These are phyloP conservation scores for Hyperoplus lanceolatus DNA, from an alignment of 2,797 vertebrate species.

Conservation along the genomic window DNA sequence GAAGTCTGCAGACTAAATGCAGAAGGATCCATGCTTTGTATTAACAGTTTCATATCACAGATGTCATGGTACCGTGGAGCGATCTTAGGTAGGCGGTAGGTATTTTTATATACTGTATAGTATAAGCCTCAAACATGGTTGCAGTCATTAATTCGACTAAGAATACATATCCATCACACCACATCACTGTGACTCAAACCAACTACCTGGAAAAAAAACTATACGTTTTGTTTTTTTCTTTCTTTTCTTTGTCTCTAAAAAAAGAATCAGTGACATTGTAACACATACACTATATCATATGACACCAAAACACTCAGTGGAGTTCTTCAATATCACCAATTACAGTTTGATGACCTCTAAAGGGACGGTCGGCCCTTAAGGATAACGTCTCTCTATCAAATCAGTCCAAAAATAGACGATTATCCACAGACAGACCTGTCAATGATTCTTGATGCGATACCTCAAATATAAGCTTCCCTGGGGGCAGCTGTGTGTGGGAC, in stretches of 20 bases:
- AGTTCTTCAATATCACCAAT: not conserved
- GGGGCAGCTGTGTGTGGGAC: constrained; percentile 39
- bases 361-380: not conserved
- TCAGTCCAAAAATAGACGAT: constrained; percentile 33
- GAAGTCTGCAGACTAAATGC: not conserved
- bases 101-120: not conserved
- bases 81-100: not conserved
- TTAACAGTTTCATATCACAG: constrained; percentile 19
- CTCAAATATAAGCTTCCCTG: constrained; percentile 22
- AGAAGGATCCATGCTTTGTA: constrained; percentile 14
- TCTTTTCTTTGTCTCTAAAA: not conserved
- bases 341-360: constrained; percentile 11
- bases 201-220: not conserved
- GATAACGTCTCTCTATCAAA: constrained; percentile 16
- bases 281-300: no score
- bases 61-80: not conserved
- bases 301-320: not conserved
- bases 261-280: no score
- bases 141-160: not conserved
- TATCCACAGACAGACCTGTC: constrained; percentile 37
- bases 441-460: constrained; percentile 43
- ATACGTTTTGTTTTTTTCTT: no score
- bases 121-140: not conserved
- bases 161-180: not conserved
- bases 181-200: not conserved